Evolutionary conservation across 2,888 invertebrate genomes (phyloP).

Genomic region (Auanema freiburgensis): DNA sequence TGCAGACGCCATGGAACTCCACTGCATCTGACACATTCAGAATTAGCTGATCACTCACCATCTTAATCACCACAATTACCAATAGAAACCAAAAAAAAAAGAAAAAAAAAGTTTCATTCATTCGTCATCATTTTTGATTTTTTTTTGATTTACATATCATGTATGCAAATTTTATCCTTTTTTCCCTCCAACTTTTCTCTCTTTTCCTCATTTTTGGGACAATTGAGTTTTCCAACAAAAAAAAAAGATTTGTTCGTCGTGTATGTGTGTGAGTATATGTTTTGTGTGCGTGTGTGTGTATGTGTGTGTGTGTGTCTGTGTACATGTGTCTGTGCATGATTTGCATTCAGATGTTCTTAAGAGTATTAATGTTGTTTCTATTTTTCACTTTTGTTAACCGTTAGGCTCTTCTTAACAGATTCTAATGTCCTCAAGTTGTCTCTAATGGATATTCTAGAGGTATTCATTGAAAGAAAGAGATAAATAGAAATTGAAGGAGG

Average conservation of each 20-base stretch:
- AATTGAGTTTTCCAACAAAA: too few species aligned
- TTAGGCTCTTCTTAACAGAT: too few species aligned
- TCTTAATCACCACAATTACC: constrained; percentile 2
- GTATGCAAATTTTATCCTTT: neutral
- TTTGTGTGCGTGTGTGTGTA: constrained; percentile 5
- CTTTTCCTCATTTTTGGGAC: too few species aligned
- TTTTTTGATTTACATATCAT: constrained; percentile 4
- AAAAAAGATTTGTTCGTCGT: neutral
- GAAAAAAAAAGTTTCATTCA: neutral
- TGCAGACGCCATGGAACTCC: too few species aligned
- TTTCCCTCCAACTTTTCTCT: neutral
- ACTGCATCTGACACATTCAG: neutral
- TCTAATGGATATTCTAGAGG: too few species aligned
- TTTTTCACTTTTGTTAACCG: too few species aligned
- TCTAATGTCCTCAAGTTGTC: too few species aligned
- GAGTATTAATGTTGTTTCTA: neutral
- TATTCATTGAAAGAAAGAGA: neutral
- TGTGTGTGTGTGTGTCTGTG: constrained; percentile 9
- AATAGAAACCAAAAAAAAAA: neutral
- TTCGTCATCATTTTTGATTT: neutral
- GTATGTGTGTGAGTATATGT: constrained; percentile 4
- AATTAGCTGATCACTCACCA: neutral
- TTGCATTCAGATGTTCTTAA: neutral
- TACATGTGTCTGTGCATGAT: neutral
- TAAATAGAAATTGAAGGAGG: neutral